Percentiles rank a stretch among this genome's conserved stretches.
Conservation (phyloP, 2,113 vertebrate genomes). For the Hirundichthys speculiger region DNA sequence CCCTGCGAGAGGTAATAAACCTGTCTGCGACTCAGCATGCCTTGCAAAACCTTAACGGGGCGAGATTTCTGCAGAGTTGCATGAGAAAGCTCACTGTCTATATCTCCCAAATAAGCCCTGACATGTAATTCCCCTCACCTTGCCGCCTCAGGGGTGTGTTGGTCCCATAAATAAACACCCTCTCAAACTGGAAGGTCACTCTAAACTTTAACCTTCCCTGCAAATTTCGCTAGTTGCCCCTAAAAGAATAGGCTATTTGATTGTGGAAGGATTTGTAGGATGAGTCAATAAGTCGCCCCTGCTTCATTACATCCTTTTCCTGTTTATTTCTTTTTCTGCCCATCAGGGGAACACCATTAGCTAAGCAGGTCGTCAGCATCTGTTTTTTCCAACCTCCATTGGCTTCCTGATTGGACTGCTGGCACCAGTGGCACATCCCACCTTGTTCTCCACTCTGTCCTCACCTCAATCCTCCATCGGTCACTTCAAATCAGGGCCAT, state of each 20-base stretch:
- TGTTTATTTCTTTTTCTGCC: background rate
- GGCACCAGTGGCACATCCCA: slow-evolving; percentile 19
- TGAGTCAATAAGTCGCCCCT: no score
- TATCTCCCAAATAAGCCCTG: slow-evolving; percentile 56
- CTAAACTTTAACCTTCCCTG: slow-evolving; percentile 28
- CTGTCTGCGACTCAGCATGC: slow-evolving; percentile 24
- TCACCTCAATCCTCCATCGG: slow-evolving; percentile 51
- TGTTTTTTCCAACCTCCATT: slow-evolving; percentile 56
- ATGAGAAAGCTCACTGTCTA: slow-evolving; percentile 41
- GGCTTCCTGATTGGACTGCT: slow-evolving; percentile 53
- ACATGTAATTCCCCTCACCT: slow-evolving; percentile 69
- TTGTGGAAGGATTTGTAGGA: no score
- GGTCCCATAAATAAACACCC: slow-evolving; percentile 49
- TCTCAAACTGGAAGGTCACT: slow-evolving; percentile 50
- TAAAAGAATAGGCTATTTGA: slow-evolving; percentile 15
- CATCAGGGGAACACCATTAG: slow-evolving; percentile 21
- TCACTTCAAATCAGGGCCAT: slow-evolving; percentile 60
- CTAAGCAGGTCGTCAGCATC: slow-evolving; percentile 52
- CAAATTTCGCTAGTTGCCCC: slow-evolving; percentile 15
- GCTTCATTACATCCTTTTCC: no score
- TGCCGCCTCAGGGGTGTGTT: slow-evolving; percentile 40
- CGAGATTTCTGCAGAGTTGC: slow-evolving; percentile 47
- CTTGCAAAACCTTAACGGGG: slow-evolving; percentile 26
- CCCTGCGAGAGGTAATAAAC: slow-evolving; percentile 46
- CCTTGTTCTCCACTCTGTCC: slow-evolving; percentile 19